Evolutionary conservation across 2,113 vertebrate species (phyloP).

Genomic region (Neogobius melanostomus): DNA sequence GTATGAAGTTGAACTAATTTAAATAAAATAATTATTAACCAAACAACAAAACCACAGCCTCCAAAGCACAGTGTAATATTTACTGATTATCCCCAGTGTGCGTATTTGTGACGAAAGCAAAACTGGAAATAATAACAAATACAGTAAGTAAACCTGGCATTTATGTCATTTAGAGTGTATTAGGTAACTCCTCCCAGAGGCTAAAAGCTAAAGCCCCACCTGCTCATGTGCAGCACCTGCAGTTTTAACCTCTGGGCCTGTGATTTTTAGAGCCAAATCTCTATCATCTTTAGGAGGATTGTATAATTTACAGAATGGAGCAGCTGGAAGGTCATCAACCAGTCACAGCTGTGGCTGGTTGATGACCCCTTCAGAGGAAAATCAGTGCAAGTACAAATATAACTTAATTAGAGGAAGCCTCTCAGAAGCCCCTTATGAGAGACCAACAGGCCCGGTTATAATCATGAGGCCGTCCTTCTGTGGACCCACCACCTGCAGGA

Average conservation of each 20-base stretch:
- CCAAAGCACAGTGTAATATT: background rate
- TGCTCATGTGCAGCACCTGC: conserved; percentile 44
- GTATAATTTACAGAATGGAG: conserved; percentile 26
- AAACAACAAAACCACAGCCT: background rate
- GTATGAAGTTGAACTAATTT: background rate
- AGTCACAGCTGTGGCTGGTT: background rate
- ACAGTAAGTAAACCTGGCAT: background rate
- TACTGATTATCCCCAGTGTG: background rate
- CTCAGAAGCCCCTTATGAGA: too few species aligned
- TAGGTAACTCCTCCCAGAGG: conserved; percentile 14
- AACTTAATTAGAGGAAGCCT: too few species aligned
- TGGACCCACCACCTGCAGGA: too few species aligned
- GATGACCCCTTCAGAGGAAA: too few species aligned
- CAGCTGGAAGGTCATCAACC: background rate
- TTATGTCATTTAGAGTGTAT: background rate
- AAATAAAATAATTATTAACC: background rate
- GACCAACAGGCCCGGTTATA: too few species aligned
- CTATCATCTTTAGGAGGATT: conserved; percentile 34
- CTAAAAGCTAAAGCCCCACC: conserved; percentile 11
- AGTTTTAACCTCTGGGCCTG: conserved; percentile 48
- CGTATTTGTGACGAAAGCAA: background rate
- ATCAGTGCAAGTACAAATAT: too few species aligned
- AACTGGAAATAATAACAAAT: background rate
- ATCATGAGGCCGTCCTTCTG: too few species aligned
- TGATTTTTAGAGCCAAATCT: conserved; percentile 38